A percentile compares a stretch with the other conserved stretches of the same genome.
phyloP scores from a whole-genome alignment of 1,140 invertebrate species.

The Sitophilus oryzae region DNA sequence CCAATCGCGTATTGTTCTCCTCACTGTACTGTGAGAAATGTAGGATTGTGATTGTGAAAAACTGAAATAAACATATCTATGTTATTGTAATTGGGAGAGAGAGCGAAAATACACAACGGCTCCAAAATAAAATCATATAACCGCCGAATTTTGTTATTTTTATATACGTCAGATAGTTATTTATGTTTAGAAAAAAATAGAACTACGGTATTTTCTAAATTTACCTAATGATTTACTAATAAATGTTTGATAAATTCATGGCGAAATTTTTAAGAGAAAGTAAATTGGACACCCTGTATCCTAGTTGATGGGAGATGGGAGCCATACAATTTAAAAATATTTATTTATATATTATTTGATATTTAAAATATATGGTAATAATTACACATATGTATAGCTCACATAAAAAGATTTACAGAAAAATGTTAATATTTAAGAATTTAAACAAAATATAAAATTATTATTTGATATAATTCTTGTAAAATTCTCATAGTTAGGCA shows the following conservation, averaged over 20 bases:
- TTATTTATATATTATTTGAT: background rate
- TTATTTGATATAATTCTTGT: too few relatives aligned
- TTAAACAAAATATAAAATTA: too few relatives aligned
- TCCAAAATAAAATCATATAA: slow-evolving; percentile 6
- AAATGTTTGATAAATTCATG: too few relatives aligned
- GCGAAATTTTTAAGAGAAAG: too few relatives aligned
- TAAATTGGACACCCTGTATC: too few relatives aligned
- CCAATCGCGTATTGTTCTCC: too few relatives aligned
- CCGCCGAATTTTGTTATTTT: slow-evolving; percentile 9
- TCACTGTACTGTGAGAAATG: slow-evolving; percentile 15
- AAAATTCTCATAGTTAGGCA: too few relatives aligned
- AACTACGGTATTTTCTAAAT: slow-evolving; percentile 17
- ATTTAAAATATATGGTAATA: background rate
- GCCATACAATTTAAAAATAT: too few relatives aligned
- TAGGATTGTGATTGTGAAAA: slow-evolving; percentile 5
- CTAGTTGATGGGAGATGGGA: too few relatives aligned
- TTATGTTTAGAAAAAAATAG: slow-evolving; percentile 21
- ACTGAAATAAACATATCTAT: slow-evolving; percentile 6
- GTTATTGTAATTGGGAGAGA: background rate
- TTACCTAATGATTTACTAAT: slow-evolving; percentile 16
- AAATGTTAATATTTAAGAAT: too few relatives aligned
- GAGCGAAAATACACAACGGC: slow-evolving; percentile 13
- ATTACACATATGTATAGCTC: background rate
- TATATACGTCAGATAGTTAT: slow-evolving; percentile 16
- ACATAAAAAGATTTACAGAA: too few relatives aligned